These are phyloP conservation scores for Lithobates pipiens DNA, from an alignment of 2,797 vertebrate genomes.

Conservation along the genomic window DNA sequence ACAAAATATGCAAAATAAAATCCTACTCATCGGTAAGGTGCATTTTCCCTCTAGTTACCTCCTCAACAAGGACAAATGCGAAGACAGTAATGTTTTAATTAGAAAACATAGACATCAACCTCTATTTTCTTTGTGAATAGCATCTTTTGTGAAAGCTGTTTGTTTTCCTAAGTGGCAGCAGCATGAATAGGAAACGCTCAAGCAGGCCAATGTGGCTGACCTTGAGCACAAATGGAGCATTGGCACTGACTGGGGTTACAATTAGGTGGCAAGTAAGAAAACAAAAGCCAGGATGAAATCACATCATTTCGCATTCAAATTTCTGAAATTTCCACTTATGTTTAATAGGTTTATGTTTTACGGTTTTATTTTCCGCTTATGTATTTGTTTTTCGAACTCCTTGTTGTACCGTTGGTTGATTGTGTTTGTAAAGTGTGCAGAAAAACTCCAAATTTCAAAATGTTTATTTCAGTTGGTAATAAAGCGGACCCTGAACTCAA, in stretches of 20 bases:
- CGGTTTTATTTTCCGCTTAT: background rate
- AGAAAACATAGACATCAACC: background rate
- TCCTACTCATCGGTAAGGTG: background rate
- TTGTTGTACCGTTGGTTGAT: background rate
- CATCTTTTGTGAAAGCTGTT: conserved; percentile 22
- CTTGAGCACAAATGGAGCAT: conserved; percentile 40
- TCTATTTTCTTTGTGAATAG: background rate
- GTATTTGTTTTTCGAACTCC: background rate
- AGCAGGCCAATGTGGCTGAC: conserved; percentile 19
- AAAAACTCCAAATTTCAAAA: too few relatives aligned
- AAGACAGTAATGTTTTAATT: background rate
- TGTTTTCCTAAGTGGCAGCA: conserved; percentile 29
- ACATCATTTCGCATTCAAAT: conserved; percentile 6
- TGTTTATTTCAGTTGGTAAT: too few relatives aligned
- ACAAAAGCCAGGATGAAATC: conserved; percentile 42
- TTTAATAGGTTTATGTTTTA: conserved; percentile 1
- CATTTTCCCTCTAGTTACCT: background rate
- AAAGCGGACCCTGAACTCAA: too few relatives aligned
- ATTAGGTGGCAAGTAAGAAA: conserved; percentile 9
- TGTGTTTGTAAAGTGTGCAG: too few relatives aligned
- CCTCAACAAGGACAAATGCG: conserved; percentile 7
- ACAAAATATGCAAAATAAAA: background rate
- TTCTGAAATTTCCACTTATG: background rate
- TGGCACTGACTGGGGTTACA: conserved; percentile 26
- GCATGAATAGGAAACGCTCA: conserved; percentile 27